Percentiles rank a stretch among this genome's conserved stretches.
Evolutionary conservation across 2,888 invertebrate genomes (phyloP).

Genomic region (Mimachlamys varia): DNA sequence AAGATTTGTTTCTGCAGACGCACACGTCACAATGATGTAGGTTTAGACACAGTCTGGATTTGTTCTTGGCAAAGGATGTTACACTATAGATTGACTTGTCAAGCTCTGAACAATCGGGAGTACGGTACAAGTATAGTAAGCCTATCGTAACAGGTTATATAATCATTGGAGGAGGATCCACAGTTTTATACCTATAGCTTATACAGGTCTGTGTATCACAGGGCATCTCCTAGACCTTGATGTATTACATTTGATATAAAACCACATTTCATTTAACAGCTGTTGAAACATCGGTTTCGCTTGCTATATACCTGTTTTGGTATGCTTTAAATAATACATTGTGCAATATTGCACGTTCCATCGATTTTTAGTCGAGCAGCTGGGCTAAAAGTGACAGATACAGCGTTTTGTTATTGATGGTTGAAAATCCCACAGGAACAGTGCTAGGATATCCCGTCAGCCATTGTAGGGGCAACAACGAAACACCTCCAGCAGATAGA

Average conservation of each 20-base stretch:
- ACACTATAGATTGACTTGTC: background rate
- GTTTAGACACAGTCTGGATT: too few species aligned
- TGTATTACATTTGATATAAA: background rate
- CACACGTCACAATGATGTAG: too few species aligned
- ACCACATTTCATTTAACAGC: background rate
- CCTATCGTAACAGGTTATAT: too few species aligned
- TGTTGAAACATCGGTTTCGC: background rate
- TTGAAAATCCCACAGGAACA: background rate
- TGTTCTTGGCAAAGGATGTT: background rate
- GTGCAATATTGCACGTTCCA: background rate
- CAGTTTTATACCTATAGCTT: too few species aligned
- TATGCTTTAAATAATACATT: slow-evolving; percentile 15
- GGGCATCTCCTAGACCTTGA: background rate
- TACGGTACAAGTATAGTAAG: too few species aligned
- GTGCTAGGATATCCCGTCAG: background rate
- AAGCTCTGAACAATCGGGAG: background rate
- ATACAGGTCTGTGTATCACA: background rate
- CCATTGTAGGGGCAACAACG: background rate
- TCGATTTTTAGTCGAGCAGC: background rate
- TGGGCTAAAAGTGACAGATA: background rate
- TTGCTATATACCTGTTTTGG: background rate
- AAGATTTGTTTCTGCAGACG: too few species aligned
- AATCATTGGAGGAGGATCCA: too few species aligned
- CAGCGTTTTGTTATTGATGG: slow-evolving; percentile 4
- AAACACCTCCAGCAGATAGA: background rate